Conservation (phyloP, 92 coral and sea anemone genomes). For the Hydrozoanthus gracilis region DNA sequence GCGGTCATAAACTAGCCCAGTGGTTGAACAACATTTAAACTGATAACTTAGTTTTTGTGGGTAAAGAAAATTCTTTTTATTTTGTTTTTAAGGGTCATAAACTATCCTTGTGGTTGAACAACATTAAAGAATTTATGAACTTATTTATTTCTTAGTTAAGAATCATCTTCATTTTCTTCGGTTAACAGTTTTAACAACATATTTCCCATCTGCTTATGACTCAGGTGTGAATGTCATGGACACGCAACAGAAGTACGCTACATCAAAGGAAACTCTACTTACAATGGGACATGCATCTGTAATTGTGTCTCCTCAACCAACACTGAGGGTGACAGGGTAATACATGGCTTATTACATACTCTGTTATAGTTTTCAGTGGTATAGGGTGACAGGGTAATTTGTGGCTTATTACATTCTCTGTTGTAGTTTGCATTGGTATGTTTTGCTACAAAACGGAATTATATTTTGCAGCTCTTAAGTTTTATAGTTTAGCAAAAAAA, state of each 20-base stretch:
- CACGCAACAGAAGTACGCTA: slow-evolving; percentile 68
- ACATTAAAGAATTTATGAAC: no score
- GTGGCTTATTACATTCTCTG: no score
- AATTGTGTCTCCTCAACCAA: slow-evolving; percentile 79
- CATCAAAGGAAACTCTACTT: slow-evolving; percentile 66
- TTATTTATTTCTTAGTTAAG: not conserved
- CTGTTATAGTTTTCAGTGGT: not conserved
- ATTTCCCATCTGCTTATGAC: not conserved
- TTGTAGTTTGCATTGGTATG: no score
- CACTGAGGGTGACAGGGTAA: slow-evolving; percentile 88
- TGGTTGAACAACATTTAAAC: no score
- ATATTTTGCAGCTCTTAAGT: no score
- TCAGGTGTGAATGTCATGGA: slow-evolving; percentile 94
- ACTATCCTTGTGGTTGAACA: no score
- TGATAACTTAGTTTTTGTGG: no score
- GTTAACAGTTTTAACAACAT: not conserved
- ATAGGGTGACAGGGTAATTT: not conserved
- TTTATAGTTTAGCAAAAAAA: no score
- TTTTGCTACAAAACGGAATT: no score
- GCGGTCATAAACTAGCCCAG: no score
- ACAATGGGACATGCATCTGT: slow-evolving; percentile 79
- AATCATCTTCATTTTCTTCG: not conserved
- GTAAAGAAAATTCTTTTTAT: no score
- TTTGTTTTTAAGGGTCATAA: no score
- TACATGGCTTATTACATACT: not conserved